A percentile compares a stretch with the other conserved stretches of the same genome.
phyloP scores from a whole-genome alignment of 2,113 vertebrate species.

The Leptocoma aspasia region DNA sequence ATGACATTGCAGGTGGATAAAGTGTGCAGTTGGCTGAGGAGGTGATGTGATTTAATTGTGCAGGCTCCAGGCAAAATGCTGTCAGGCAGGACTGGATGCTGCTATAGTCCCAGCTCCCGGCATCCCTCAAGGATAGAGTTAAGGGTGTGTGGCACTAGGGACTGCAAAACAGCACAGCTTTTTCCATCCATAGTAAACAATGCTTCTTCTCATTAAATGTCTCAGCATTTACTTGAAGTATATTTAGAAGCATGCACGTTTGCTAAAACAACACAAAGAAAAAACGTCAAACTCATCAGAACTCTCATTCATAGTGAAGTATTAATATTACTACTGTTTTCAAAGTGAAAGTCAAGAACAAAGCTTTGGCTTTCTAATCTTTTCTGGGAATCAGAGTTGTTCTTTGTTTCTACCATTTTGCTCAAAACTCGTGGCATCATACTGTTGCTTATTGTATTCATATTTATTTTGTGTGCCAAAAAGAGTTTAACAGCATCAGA shows the following conservation, averaged over 20 bases:
- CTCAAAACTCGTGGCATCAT: neutral
- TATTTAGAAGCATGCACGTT: neutral
- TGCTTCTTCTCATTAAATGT: neutral
- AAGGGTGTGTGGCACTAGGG: no score
- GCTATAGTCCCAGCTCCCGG: neutral
- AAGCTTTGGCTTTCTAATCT: neutral
- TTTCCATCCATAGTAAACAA: neutral
- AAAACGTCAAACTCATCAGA: neutral
- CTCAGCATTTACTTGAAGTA: neutral
- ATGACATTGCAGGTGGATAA: neutral
- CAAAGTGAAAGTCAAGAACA: neutral
- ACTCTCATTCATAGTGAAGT: neutral
- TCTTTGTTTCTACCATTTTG: neutral
- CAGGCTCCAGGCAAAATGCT: neutral
- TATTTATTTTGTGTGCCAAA: neutral
- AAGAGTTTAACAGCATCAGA: neutral
- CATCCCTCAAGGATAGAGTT: neutral
- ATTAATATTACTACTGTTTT: neutral
- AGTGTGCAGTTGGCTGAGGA: neutral
- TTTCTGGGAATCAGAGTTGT: neutral
- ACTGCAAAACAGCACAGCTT: neutral
- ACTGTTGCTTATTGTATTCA: neutral
- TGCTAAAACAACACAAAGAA: neutral
- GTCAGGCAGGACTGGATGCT: neutral
- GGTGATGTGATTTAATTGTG: neutral